Conservation (phyloP, 2,113 vertebrate genomes). For the Zosterops lateralis region DNA sequence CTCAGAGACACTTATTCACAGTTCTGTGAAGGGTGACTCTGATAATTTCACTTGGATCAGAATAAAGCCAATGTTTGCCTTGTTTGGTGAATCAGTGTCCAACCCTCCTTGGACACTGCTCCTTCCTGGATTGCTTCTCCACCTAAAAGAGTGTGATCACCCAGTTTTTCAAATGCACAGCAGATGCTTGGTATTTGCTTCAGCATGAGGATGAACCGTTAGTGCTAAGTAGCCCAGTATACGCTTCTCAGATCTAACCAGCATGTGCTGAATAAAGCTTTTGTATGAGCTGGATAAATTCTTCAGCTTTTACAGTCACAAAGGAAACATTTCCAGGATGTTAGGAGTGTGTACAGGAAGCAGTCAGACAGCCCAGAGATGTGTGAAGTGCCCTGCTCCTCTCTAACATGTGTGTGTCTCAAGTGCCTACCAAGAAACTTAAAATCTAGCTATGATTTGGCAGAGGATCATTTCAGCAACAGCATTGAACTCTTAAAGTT, state of each 20-base stretch:
- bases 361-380: not conserved
- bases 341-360: not conserved
- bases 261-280: not conserved
- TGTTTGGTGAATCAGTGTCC: not conserved
- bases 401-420: not conserved
- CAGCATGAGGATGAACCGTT: not conserved
- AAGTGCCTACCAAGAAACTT: not conserved
- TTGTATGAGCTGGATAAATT: not conserved
- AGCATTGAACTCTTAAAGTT: not conserved
- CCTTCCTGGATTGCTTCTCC: not conserved
- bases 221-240: not conserved
- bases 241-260: not conserved
- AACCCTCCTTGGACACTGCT: not conserved
- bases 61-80: not conserved
- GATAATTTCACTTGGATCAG: not conserved
- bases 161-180: not conserved
- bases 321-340: not conserved
- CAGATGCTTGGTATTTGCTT: not conserved
- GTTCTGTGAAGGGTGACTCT: not conserved
- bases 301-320: not conserved
- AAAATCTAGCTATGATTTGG: not conserved
- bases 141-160: not conserved
- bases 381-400: not conserved
- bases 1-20: not conserved
- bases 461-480: not conserved